phyloP scores from a whole-genome alignment of 2,113 vertebrate species.

The Cavia porcellus region DNA sequence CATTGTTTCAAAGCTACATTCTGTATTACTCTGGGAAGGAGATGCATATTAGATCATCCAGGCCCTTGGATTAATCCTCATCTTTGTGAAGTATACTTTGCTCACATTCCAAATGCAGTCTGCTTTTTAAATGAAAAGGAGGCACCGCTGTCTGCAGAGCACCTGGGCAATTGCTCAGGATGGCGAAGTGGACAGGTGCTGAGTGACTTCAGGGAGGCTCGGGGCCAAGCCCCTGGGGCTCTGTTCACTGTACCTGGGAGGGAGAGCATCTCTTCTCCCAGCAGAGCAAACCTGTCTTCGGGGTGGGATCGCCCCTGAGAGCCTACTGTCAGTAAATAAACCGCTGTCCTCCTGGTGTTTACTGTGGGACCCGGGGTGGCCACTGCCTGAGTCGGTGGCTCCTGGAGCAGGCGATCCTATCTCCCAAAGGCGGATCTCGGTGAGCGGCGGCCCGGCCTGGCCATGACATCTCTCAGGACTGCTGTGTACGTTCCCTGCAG shows the following conservation, averaged over 20 bases:
- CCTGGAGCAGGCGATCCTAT: background rate
- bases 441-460: slow-evolving; percentile 66
- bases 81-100: slow-evolving; percentile 47
- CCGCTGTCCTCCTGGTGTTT: background rate
- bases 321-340: background rate
- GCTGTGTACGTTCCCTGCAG: slow-evolving; percentile 82
- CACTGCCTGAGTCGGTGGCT: background rate
- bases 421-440: slow-evolving; percentile 29
- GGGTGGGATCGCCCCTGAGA: too few relatives aligned
- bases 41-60: background rate
- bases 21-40: background rate
- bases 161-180: fast-evolving
- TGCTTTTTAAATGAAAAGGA: background rate
- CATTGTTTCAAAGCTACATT: background rate
- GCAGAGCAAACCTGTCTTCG: background rate
- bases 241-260: background rate
- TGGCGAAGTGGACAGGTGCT: fast-evolving
- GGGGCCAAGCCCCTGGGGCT: background rate
- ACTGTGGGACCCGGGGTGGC: background rate
- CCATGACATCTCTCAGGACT: background rate
- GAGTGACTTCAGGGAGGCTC: background rate
- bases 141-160: background rate
- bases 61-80: background rate
- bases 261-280: too few relatives aligned
- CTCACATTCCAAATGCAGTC: background rate